phyloP scores from a whole-genome alignment of 2,113 vertebrate genomes.

The Nanorana parkeri region DNA sequence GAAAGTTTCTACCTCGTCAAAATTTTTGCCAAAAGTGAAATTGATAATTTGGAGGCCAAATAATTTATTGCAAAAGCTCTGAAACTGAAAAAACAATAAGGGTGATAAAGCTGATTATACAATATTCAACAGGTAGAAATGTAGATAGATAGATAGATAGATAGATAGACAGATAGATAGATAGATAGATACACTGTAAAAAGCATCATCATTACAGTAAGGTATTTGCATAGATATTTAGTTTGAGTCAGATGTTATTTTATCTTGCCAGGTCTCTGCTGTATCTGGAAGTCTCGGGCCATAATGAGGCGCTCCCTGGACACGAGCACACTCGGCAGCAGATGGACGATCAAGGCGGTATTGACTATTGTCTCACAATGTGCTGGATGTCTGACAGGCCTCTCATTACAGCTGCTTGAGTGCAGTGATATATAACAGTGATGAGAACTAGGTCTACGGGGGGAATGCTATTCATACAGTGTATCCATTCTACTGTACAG shows the following conservation, averaged over 20 bases:
- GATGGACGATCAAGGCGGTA: conserved; percentile 52
- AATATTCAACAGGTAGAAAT: background rate
- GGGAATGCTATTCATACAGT: conserved; percentile 33
- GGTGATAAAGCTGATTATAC: no score
- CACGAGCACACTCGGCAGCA: conserved; percentile 32
- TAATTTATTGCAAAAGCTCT: no score
- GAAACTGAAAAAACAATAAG: no score
- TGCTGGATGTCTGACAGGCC: conserved; percentile 52
- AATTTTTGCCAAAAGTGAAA: no score
- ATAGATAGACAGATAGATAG: conserved; percentile 7
- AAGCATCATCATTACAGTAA: no score
- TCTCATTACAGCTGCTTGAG: conserved; percentile 45
- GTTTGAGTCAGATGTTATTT: background rate
- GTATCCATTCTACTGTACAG: conserved; percentile 27
- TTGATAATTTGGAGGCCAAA: no score
- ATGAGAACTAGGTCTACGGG: conserved; percentile 7
- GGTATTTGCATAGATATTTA: background rate
- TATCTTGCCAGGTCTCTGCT: conserved; percentile 24
- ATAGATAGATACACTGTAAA: background rate
- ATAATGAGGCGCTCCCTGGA: conserved; percentile 44
- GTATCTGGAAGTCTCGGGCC: conserved; percentile 29
- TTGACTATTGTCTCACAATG: conserved; percentile 55
- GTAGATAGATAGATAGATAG: conserved; percentile 8
- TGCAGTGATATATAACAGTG: conserved; percentile 44
- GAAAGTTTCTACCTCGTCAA: no score